Conservation (phyloP, 2,888 invertebrate genomes). For the Nesidiocoris tenuis region DNA sequence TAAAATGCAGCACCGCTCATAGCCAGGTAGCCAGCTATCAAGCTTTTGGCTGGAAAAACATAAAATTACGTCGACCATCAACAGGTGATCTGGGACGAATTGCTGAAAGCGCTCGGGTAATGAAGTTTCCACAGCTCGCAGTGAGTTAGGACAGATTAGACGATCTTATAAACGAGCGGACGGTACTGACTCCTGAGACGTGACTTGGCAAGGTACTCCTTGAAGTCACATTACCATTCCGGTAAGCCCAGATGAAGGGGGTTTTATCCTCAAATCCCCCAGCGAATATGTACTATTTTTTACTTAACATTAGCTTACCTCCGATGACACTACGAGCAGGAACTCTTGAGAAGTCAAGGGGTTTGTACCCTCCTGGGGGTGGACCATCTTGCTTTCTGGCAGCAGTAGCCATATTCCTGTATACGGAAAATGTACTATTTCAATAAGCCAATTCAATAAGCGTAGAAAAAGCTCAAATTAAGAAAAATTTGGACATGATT, state of each 20-base stretch:
- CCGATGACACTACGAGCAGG: constrained; percentile 71
- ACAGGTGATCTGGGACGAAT: no score
- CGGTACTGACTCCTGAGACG: no score
- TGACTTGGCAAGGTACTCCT: no score
- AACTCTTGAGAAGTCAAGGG: constrained; percentile 69
- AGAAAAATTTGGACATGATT: background rate
- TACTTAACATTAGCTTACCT: no score
- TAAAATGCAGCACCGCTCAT: constrained; percentile 62
- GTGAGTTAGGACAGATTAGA: background rate
- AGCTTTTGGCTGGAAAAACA: constrained; percentile 52
- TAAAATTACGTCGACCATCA: background rate
- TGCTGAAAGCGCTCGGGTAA: no score
- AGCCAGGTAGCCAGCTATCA: constrained; percentile 52
- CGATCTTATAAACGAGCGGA: no score
- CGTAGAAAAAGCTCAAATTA: background rate
- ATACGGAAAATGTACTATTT: background rate
- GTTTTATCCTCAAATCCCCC: no score
- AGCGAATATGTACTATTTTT: no score
- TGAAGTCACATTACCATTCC: no score
- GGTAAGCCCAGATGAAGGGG: no score
- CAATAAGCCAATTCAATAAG: background rate
- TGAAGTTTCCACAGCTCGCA: no score
- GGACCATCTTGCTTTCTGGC: constrained; percentile 80
- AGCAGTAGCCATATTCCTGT: constrained; percentile 41
- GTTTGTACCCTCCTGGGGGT: constrained; percentile 84